Base-by-base conservation (phyloP, 2,113 vertebrate species). In the Phrynosoma platyrhinos region DNA sequence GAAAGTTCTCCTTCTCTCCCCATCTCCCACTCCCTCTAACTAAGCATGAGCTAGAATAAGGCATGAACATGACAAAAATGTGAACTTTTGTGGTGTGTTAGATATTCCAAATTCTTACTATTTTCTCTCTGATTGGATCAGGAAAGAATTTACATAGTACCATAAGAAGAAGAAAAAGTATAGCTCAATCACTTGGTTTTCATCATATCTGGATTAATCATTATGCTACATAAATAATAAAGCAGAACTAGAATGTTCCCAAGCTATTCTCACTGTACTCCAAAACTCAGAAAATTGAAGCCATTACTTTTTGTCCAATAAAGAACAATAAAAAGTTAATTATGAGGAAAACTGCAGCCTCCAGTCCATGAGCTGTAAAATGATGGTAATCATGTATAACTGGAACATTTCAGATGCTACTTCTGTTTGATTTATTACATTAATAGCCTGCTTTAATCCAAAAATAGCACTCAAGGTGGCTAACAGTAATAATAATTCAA, bases 41-140 rank as follows among this genome's bases (percentile, higher is more conserved):
- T 90, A 74, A 83, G 85, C 83, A 87, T 94, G 82, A 88, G 25
- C 14, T 68, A 84, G 79, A 47, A 58, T 55, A 84, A 36, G 55
- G 55, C 30, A 62, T 42, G 85, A 83, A 78, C 83, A 88, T 62
- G 72, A 25, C 52, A 87, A 25, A 88, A 94, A 88, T 21, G 20
- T 32, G 4, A 9, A 14, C 1, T 72, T 82, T 94, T 88, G 36
- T 69, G 14, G 79, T 89, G 81, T 82, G 53, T 32, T 23, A 90
- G 1, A 7, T 88, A 93, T 92, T 92, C 52, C 89, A 36, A 40
- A 53, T 0, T 66, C 8, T 87, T 77, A n/a, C 40, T 66, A 4
- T 7, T 25, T 32, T 27, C 74, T 89, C 80, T 14, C 83, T 20
- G 25, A 42, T 69, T 85, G 64, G 1, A 0, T 87, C 27, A 88